These are phyloP conservation scores for Elmis aenea DNA, from an alignment of 2,888 invertebrate species.

Conservation along the genomic window DNA sequence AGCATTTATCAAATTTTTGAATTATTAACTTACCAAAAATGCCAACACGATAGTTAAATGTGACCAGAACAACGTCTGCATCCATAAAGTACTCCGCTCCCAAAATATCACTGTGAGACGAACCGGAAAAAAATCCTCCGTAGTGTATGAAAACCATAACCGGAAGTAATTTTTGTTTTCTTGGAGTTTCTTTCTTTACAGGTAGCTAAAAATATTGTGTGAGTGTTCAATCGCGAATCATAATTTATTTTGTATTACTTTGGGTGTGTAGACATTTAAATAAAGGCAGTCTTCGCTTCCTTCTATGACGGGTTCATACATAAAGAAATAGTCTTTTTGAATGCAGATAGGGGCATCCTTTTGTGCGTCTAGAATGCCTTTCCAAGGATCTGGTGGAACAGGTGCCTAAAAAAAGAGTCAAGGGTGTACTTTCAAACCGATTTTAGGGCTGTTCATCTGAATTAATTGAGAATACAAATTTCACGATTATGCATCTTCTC, in stretches of 20 bases:
- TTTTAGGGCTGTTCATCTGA: no score
- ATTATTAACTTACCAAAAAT: no score
- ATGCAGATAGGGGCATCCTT: slow-evolving; percentile 42
- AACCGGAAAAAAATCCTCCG: slow-evolving; percentile 51
- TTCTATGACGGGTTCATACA: slow-evolving; percentile 29
- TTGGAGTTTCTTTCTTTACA: no score
- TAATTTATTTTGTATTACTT: slow-evolving; percentile 28
- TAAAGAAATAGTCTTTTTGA: slow-evolving; percentile 46
- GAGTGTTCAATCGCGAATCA: no score
- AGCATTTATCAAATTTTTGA: no score
- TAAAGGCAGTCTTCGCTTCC: slow-evolving; percentile 50
- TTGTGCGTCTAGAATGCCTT: slow-evolving; percentile 33
- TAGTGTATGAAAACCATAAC: slow-evolving; percentile 54
- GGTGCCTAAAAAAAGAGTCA: slow-evolving; percentile 30
- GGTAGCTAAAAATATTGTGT: no score
- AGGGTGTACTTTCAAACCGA: no score
- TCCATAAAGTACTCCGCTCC: slow-evolving; percentile 54
- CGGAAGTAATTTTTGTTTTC: slow-evolving; percentile 22
- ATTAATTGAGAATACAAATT: no score
- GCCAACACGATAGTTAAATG: slow-evolving; percentile 46
- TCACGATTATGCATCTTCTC: no score
- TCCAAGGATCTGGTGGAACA: slow-evolving; percentile 32
- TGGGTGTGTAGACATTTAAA: slow-evolving; percentile 31
- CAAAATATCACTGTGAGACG: slow-evolving; percentile 41
- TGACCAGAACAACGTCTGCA: slow-evolving; percentile 47